These are phyloP conservation scores for Willowsia nigromaculata DNA, from an alignment of 2,888 invertebrate genomes.

Conservation along the genomic window DNA sequence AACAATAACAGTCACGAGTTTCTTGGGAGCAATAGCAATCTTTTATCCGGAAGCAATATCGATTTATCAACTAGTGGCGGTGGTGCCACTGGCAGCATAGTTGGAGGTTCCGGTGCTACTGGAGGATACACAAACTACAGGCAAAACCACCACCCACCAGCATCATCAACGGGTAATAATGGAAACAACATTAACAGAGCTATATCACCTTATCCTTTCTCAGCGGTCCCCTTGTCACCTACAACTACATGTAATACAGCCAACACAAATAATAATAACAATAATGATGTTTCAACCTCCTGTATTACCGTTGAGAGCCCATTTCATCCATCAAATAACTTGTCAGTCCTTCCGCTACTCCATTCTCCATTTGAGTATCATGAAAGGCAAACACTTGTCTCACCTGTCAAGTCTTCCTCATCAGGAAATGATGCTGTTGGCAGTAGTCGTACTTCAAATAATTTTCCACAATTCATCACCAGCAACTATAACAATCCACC, in stretches of 20 bases:
- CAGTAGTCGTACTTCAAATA: constrained; percentile 24
- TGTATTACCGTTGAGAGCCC: constrained; percentile 62
- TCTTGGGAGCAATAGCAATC: constrained; percentile 61
- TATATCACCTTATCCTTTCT: constrained; percentile 48
- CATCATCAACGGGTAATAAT: constrained; percentile 14
- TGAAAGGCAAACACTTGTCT: constrained; percentile 48
- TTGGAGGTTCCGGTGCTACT: neutral
- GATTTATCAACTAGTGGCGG: constrained; percentile 41
- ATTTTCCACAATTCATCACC: constrained; percentile 50
- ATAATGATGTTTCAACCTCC: constrained; percentile 22
- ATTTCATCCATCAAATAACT: constrained; percentile 62
- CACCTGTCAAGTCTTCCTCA: constrained; percentile 57
- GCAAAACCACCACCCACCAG: constrained; percentile 31
- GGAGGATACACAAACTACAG: constrained; percentile 21
- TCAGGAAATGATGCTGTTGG: constrained; percentile 41
- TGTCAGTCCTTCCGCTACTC: constrained; percentile 59
- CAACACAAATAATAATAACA: constrained; percentile 3
- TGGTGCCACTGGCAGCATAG: neutral
- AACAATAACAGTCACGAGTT: constrained; percentile 48
- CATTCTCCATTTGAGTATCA: constrained; percentile 29
- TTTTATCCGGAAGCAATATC: constrained; percentile 53
- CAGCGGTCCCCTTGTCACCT: neutral
- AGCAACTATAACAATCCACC: constrained; percentile 33
- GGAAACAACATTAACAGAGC: constrained; percentile 16
- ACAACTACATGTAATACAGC: constrained; percentile 22